Evolutionary conservation across 2,888 invertebrate species (phyloP), one percentile per base, ranked within the genome.

Genomic region (Epiblema foenella): DNA sequence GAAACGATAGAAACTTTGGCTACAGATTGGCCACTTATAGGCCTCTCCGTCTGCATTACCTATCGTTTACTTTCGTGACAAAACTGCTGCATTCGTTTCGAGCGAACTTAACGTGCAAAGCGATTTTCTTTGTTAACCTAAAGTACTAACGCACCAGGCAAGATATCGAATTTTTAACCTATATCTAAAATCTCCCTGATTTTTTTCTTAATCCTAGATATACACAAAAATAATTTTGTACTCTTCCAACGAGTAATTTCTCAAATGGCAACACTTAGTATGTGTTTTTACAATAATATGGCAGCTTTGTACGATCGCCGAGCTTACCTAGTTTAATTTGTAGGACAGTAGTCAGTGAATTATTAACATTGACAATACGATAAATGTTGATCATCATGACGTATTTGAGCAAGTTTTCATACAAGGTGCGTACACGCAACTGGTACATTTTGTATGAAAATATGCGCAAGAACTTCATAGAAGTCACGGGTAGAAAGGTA

Each of bases 171-270:
- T 86, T 85, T 88, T 84, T 84, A 86, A 86, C 81, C 89, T 91
- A 89, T 87, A 78, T 80, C 89, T 90, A 92, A 80, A 89, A 85
- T 86, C 92, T 92, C 92, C 93, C 93, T 93, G 93, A 93, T 93
- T 93, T 91, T 90, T 89, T 84, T 88, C 93, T 93, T 93, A 93
- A 74, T 83, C 83, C 90, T 91, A 90, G 89, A 85, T 93, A 91
- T 93, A 91, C 91, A 92, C 90, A 92, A 93, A 89, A 92, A 93
- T 92, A 93, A 91, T 93, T 92, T 93, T 93, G 93, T 93, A 93
- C 93, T 93, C 93, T 91, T 85, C 81, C 83, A 88, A 89, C 89
- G 91, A 93, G 91, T 89, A 89, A 74, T 74, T 76, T 68, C 73
- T 88, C 82, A 82, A 89, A 92, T 92, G 91, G 93, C 91, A 91